Percentiles rank a stretch among this genome's conserved stretches.
Conservation (phyloP, 53 echinoderm and acorn worm genomes). For the Echinarachnius parma region DNA sequence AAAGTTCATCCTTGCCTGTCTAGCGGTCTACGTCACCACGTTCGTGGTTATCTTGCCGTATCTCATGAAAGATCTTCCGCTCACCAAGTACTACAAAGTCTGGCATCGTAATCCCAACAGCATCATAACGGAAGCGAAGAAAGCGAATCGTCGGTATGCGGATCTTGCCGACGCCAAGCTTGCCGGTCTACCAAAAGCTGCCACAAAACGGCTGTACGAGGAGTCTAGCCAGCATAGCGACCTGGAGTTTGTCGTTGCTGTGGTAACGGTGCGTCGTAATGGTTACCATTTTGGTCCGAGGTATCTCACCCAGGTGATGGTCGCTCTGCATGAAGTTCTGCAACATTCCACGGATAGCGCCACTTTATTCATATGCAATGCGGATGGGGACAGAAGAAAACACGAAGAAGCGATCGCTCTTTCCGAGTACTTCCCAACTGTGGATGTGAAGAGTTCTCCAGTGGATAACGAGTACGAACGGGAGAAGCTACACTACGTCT, state of each 20-base stretch:
- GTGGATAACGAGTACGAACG: constrained; percentile 33
- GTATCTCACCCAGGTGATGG: constrained; percentile 82
- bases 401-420: constrained; percentile 63
- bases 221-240: not conserved
- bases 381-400: not conserved
- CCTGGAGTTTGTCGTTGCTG: constrained; percentile 61
- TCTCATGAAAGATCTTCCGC: no score
- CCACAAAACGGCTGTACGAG: constrained; percentile 37
- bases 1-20: no score
- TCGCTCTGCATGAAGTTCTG: constrained; percentile 48
- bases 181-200: not conserved
- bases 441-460: constrained; percentile 1
- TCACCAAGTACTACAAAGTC: no score
- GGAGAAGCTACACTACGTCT: constrained; percentile 76
- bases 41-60: no score
- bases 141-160: no score
- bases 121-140: no score
- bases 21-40: no score
- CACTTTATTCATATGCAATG: constrained; percentile 75
- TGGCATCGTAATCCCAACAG: no score
- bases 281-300: constrained; percentile 10
- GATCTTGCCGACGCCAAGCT: constrained; percentile 6
- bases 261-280: constrained; percentile 55
- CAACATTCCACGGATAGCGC: constrained; percentile 7
- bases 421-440: constrained; percentile 55